Conservation (phyloP, 2,888 invertebrate species). For the Apodemia mormo region DNA sequence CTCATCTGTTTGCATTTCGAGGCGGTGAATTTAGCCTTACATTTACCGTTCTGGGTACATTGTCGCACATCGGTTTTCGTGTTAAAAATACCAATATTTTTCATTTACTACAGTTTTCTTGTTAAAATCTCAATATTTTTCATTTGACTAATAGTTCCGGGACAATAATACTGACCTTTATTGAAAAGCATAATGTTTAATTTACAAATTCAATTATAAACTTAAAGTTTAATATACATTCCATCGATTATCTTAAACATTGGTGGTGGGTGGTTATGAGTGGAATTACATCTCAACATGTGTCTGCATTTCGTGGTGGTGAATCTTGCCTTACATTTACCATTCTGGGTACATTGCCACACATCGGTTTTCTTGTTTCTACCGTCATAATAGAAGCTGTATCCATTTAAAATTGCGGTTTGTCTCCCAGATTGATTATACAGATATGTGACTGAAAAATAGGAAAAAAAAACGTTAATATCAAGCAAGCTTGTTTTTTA, state of each 20-base stretch:
- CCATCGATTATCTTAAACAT: slow-evolving; percentile 23
- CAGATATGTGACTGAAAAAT: not conserved
- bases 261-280: slow-evolving; percentile 23
- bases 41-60: slow-evolving; percentile 36
- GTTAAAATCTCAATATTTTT: no score
- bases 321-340: slow-evolving; percentile 35
- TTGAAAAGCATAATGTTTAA: not conserved
- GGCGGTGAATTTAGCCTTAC: slow-evolving; percentile 33
- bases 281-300: slow-evolving; percentile 20
- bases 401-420: slow-evolving; percentile 24
- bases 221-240: slow-evolving; percentile 17
- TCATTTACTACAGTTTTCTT: no score
- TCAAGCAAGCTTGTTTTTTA: no score
- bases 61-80: slow-evolving; percentile 39
- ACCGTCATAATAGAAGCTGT: slow-evolving; percentile 44
- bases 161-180: no score
- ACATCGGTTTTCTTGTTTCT: slow-evolving; percentile 37
- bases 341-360: slow-evolving; percentile 39
- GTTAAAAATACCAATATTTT: slow-evolving; percentile 1
- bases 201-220: not conserved
- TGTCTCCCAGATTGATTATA: not conserved
- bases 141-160: no score
- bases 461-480: not conserved
- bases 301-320: slow-evolving; percentile 23
- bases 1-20: slow-evolving; percentile 25